Evolutionary conservation across 2,888 invertebrate genomes (phyloP), one percentile per base, ranked within the genome.

Genomic region (Epiblema foenella): DNA sequence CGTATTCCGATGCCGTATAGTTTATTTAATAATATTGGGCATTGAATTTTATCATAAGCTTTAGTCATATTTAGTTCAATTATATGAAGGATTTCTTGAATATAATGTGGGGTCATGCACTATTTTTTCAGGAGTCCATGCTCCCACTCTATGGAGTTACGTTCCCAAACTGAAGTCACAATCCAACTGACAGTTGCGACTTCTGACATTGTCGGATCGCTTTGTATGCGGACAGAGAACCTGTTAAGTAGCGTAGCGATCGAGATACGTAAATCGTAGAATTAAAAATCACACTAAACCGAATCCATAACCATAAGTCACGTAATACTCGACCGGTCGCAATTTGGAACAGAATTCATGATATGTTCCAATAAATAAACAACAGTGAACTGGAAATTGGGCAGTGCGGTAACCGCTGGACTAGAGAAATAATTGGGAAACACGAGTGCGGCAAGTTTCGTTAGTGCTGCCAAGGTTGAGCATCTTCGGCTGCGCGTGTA

Each of bases 371-470:
- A 70, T 65, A 66, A 70, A 65, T 69, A 69, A 69, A 33, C 60
- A 70, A 59, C 70, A 37, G 65, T 60, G 70, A 70, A 70, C 57
- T 73, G 69, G 66, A 73, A 73, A 73, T 67, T 70, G 60, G 67
- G 60, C 58, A 37, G 60, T 74, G 68, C 70, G 74, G 73, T 74
- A 74, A 74, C 74, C 58, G 69, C 69, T 68, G 52, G 59, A 72
- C 69, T 68, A 57, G 59, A 72, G 69, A 67, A 72, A 69, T 74
- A 69, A 74, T 74, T 74, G 72, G 69, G 74, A 72, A 74, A 74
- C 56, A 33, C 54, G 52, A 62, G 52, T 39, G 51, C 62, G 37
- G 29, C 65, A 15, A 11, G 59, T 60, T 68, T 60, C 52, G 68
- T 51, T 52, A 29, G 17, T 60, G 46, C 60, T 46, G 42, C 18